Percentiles rank a stretch among this genome's conserved stretches.
Evolutionary conservation across 2,113 vertebrate genomes (phyloP).

Genomic region (Stomatorhinus ivindoensis): DNA sequence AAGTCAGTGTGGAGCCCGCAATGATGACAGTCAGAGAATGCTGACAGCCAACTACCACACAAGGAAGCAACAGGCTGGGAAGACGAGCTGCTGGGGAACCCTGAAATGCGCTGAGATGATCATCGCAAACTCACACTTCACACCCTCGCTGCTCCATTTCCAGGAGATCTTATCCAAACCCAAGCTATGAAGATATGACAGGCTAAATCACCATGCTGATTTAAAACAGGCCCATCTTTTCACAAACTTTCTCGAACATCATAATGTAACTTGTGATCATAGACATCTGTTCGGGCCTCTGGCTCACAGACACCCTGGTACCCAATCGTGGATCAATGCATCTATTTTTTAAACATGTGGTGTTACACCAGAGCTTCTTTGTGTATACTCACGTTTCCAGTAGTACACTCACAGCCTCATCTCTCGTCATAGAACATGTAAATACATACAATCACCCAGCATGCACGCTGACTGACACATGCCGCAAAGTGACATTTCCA

Average conservation of each 20-base stretch:
- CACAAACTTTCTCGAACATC: neutral
- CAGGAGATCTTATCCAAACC: neutral
- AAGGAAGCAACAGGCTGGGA: neutral
- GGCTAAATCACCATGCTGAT: neutral
- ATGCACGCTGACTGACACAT: neutral
- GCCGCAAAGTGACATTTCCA: slow-evolving; percentile 12
- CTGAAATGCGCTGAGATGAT: neutral
- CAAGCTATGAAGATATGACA: neutral
- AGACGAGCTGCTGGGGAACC: neutral
- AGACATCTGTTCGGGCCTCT: neutral
- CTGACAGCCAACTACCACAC: slow-evolving; percentile 2
- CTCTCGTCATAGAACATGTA: slow-evolving; percentile 5
- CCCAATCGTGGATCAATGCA: neutral
- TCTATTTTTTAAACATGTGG: neutral
- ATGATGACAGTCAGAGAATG: neutral
- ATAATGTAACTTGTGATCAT: neutral
- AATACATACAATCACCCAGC: neutral
- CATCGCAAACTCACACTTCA: neutral
- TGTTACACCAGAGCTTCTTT: neutral
- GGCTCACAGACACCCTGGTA: neutral
- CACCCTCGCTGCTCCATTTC: neutral
- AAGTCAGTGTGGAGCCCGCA: neutral
- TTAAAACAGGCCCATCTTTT: neutral
- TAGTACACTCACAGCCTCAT: neutral
- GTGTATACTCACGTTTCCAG: neutral